These are phyloP conservation scores for Leptinotarsa defecta DNA, from an alignment of 1,140 invertebrate species.

Conservation along the genomic window DNA sequence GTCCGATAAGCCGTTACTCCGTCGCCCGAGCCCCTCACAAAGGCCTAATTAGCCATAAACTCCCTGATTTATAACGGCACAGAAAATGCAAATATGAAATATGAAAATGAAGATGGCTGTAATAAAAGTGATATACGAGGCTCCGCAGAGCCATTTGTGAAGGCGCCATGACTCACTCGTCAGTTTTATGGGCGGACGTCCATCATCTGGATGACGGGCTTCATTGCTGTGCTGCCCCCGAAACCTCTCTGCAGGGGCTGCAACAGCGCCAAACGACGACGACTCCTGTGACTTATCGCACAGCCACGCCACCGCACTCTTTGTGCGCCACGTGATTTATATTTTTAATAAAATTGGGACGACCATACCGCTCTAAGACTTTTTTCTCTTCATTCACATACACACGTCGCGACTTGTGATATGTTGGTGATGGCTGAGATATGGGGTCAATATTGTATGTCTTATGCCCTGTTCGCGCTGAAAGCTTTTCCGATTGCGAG, in stretches of 20 bases:
- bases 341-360: conserved; percentile 48
- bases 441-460: conserved; percentile 18
- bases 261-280: conserved; percentile 28
- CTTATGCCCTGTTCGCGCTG: not conserved
- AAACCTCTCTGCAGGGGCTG: conserved; percentile 38
- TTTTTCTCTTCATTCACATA: conserved; percentile 25
- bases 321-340: conserved; percentile 45
- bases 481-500: not conserved
- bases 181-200: conserved; percentile 68
- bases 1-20: conserved; percentile 57
- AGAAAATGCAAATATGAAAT: conserved; percentile 78
- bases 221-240: conserved; percentile 60
- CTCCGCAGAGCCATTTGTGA: conserved; percentile 75
- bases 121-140: conserved; percentile 79
- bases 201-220: conserved; percentile 70
- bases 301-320: conserved; percentile 43
- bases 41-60: conserved; percentile 73
- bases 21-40: conserved; percentile 57
- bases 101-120: conserved; percentile 80
- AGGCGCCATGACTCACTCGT: conserved; percentile 67
- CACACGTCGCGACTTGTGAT: conserved; percentile 17
- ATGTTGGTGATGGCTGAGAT: conserved; percentile 22
- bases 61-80: conserved; percentile 67
- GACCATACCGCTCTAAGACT: conserved; percentile 16
- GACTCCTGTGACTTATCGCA: conserved; percentile 42